Percentiles rank a stretch among this genome's conserved stretches.
These are phyloP conservation scores for Julus scandinavius DNA, from an alignment of 2,888 invertebrate genomes.

Conservation along the genomic window DNA sequence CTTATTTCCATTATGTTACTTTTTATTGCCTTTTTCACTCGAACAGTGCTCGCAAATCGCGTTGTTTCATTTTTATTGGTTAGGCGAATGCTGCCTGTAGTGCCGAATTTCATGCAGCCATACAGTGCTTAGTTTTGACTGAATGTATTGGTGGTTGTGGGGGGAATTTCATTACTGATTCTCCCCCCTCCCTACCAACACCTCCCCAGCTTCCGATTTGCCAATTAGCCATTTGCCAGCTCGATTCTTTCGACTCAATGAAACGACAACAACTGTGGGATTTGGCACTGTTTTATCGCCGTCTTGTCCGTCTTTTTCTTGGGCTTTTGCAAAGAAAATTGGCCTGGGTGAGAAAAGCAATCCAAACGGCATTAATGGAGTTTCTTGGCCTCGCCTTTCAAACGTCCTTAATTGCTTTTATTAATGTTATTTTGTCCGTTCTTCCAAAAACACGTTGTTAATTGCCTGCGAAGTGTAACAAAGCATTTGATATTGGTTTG, in stretches of 20 bases:
- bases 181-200: neutral
- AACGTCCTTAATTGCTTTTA: neutral
- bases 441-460: neutral
- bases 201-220: neutral
- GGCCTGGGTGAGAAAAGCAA: neutral
- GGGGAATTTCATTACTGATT: slow-evolving; percentile 14
- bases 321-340: neutral
- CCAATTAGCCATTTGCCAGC: slow-evolving; percentile 40
- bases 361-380: neutral
- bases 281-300: slow-evolving; percentile 17
- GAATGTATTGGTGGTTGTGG: too few relatives aligned
- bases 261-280: slow-evolving; percentile 29
- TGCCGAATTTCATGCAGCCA: neutral
- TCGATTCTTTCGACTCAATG: slow-evolving; percentile 45
- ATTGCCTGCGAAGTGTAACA: neutral
- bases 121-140: too few relatives aligned
- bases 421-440: neutral
- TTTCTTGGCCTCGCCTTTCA: neutral
- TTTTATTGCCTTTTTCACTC: slow-evolving; percentile 4
- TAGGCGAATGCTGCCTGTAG: neutral
- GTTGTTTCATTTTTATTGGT: slow-evolving; percentile 20
- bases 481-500: neutral
- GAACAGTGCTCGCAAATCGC: neutral
- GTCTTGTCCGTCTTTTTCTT: neutral
- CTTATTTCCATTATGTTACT: neutral